A percentile compares a stretch with the other conserved stretches of the same genome.
Evolutionary conservation across 2,888 invertebrate genomes (phyloP).

Genomic region (Chaetoderma sp.): DNA sequence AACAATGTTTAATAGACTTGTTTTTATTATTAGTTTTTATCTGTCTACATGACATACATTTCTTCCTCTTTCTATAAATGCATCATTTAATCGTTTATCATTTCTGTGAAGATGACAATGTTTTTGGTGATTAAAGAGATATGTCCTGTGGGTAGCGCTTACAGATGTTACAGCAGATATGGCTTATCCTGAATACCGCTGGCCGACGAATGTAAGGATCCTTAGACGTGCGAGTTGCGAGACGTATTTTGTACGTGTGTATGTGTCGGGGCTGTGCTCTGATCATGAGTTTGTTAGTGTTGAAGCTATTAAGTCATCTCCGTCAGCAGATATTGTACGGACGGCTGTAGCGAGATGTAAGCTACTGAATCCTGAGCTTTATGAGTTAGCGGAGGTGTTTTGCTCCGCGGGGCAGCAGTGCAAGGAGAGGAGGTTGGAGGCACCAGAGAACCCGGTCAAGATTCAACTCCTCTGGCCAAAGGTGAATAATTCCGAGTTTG

Average conservation of each 20-base stretch:
- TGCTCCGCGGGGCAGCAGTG: conserved; percentile 89
- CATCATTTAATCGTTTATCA: too few relatives aligned
- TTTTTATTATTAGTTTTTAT: too few relatives aligned
- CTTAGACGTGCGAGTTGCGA: conserved; percentile 58
- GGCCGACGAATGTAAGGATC: conserved; percentile 34
- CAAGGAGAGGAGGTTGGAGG: conserved; percentile 88
- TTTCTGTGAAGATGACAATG: too few relatives aligned
- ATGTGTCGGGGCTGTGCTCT: conserved; percentile 53
- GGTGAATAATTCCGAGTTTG: conserved; percentile 41
- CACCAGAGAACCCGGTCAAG: conserved; percentile 73
- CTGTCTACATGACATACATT: too few relatives aligned
- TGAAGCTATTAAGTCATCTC: conserved; percentile 59
- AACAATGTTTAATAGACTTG: too few relatives aligned
- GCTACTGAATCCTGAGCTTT: conserved; percentile 50
- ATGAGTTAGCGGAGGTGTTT: conserved; percentile 77
- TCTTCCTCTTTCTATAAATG: too few relatives aligned
- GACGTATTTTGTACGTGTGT: conserved; percentile 63
- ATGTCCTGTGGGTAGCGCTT: too few relatives aligned
- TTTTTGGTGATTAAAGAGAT: too few relatives aligned
- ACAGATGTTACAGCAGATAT: too few relatives aligned
- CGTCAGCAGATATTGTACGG: conserved; percentile 74
- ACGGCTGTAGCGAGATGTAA: conserved; percentile 51
- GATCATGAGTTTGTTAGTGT: conserved; percentile 56
- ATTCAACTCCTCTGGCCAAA: conserved; percentile 72
- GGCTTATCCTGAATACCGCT: too few relatives aligned